phyloP scores from a whole-genome alignment of 92 coral and sea anemone species.

The Heteractis magnifica region DNA sequence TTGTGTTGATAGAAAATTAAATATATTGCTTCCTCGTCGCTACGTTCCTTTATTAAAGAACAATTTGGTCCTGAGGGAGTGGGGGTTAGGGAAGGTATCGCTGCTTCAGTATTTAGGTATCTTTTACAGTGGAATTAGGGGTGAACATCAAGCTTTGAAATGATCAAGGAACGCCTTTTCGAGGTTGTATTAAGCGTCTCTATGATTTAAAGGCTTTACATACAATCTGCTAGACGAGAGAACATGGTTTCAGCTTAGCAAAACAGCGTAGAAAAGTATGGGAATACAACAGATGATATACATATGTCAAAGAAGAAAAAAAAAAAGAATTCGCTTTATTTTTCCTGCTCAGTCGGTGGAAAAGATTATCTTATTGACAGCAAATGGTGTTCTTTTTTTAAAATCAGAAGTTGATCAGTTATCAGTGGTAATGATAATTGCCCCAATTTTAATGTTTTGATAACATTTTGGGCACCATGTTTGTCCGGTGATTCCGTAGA shows the following conservation, averaged over 20 bases:
- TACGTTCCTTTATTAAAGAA: conserved; percentile 8
- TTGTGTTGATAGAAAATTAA: conserved; percentile 22
- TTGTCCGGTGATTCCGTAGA: neutral
- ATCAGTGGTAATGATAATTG: conserved; percentile 28
- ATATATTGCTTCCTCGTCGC: conserved; percentile 25
- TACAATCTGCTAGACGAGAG: conserved; percentile 18
- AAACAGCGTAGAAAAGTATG: conserved; percentile 42
- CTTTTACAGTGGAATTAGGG: neutral
- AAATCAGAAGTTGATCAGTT: conserved; percentile 31
- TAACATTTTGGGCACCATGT: neutral
- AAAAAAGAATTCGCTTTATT: conserved; percentile 61
- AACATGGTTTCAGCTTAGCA: conserved; percentile 1
- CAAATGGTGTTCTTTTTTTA: conserved; percentile 69
- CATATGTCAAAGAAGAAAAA: conserved; percentile 79
- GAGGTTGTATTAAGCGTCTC: neutral
- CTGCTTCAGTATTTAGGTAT: neutral
- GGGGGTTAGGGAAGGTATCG: neutral
- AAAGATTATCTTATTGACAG: conserved; percentile 64
- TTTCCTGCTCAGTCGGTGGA: conserved; percentile 83
- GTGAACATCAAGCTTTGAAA: neutral
- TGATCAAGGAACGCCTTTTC: neutral
- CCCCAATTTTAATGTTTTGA: conserved; percentile 2
- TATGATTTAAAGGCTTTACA: conserved; percentile 15
- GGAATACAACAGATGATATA: conserved; percentile 76
- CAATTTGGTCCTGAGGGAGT: conserved; percentile 13